Conservation (phyloP, 2,113 vertebrate species). For the Lophotis ruficrista region DNA sequence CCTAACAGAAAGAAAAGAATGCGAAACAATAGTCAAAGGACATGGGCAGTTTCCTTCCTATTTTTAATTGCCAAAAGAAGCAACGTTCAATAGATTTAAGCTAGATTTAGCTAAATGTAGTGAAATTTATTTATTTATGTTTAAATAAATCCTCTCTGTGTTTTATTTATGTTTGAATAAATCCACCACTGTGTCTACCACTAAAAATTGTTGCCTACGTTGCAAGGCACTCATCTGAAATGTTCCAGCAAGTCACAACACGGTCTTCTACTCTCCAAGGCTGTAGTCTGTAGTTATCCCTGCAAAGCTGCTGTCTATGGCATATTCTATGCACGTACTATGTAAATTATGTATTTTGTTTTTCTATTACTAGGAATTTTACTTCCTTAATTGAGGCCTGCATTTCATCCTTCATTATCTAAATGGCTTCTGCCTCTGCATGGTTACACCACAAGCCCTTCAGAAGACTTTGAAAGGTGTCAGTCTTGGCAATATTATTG, state of each 20-base stretch:
- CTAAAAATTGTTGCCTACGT: background rate
- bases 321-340: background rate
- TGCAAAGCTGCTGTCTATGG: background rate
- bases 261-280: background rate
- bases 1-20: background rate
- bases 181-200: background rate
- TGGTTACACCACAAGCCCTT: background rate
- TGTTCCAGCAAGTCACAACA: background rate
- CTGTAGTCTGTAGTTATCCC: background rate
- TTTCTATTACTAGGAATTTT: background rate
- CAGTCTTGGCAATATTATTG: background rate
- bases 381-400: background rate
- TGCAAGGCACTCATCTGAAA: background rate
- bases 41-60: accelerated
- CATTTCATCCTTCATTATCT: background rate
- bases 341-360: slow-evolving; percentile 4
- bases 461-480: background rate
- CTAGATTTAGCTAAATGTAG: background rate
- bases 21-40: background rate
- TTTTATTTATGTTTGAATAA: background rate
- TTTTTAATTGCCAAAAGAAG: background rate
- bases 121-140: background rate
- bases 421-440: background rate
- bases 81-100: background rate
- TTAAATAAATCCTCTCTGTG: background rate